Conservation (phyloP, 2,797 vertebrate genomes). For the Falco cherrug region DNA sequence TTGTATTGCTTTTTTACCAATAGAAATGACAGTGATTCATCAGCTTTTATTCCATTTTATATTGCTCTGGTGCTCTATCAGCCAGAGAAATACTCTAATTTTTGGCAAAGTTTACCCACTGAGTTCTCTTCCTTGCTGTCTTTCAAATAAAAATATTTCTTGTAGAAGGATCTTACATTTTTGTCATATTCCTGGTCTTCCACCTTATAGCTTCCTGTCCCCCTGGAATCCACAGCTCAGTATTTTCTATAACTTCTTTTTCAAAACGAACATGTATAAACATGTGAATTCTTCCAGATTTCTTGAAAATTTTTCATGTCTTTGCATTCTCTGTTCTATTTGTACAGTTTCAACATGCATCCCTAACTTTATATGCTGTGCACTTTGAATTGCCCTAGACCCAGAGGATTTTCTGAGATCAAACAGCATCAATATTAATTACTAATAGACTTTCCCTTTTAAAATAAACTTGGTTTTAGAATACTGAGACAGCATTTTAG, state of each 20-base stretch:
- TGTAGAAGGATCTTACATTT: constrained; percentile 9
- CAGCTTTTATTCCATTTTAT: constrained; percentile 68
- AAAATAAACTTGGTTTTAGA: constrained; percentile 34
- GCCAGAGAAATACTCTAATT: constrained; percentile 54
- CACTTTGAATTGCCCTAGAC: constrained; percentile 9
- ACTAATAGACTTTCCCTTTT: neutral
- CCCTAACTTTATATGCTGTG: neutral
- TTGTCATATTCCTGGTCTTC: constrained; percentile 16
- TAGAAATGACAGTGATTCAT: constrained; percentile 73
- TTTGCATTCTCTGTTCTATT: neutral
- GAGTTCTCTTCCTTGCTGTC: constrained; percentile 21
- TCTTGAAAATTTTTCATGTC: neutral
- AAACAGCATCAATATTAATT: constrained; percentile 57
- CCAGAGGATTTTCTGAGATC: constrained; percentile 35
- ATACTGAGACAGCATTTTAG: constrained; percentile 16
- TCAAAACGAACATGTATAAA: neutral
- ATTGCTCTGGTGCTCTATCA: constrained; percentile 62
- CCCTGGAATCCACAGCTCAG: neutral
- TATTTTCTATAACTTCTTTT: constrained; percentile 24
- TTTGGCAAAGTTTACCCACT: constrained; percentile 52
- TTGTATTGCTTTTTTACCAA: constrained; percentile 67
- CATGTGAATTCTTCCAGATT: neutral
- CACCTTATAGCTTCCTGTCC: neutral
- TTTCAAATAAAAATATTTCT: constrained; percentile 46
- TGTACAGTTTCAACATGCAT: neutral